phyloP scores from a whole-genome alignment of 2,888 invertebrate genomes.

The Magallana nippona region DNA sequence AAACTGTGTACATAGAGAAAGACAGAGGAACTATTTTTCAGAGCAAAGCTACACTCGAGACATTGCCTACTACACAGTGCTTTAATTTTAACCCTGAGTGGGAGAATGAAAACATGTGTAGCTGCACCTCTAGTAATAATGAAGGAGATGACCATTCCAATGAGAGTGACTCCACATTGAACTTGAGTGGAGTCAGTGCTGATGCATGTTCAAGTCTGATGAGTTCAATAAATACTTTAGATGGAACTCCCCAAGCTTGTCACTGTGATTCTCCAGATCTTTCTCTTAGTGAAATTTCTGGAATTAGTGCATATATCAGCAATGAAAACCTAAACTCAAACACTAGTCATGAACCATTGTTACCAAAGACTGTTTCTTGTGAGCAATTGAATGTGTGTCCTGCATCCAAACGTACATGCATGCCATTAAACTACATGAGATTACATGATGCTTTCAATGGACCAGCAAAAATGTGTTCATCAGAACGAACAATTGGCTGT shows the following conservation, averaged over 20 bases:
- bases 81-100: background rate
- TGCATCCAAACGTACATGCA: background rate
- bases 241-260: constrained; percentile 27
- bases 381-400: background rate
- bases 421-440: constrained; percentile 31
- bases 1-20: background rate
- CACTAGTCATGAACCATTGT: constrained; percentile 39
- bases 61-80: constrained; percentile 18
- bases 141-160: constrained; percentile 28
- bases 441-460: background rate
- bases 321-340: constrained; percentile 27
- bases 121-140: constrained; percentile 27
- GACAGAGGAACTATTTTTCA: background rate
- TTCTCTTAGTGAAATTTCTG: constrained; percentile 47
- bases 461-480: constrained; percentile 7
- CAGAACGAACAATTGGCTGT: background rate
- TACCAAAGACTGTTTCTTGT: constrained; percentile 39
- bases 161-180: constrained; percentile 48
- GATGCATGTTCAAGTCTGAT: constrained; percentile 35
- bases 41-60: constrained; percentile 38
- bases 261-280: constrained; percentile 37
- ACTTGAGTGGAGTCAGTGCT: constrained; percentile 47
- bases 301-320: constrained; percentile 35
- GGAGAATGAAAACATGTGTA: constrained; percentile 12
- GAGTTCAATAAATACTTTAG: constrained; percentile 37